phyloP scores from a whole-genome alignment of 2,113 vertebrate genomes.

The Clarias batrachus region DNA sequence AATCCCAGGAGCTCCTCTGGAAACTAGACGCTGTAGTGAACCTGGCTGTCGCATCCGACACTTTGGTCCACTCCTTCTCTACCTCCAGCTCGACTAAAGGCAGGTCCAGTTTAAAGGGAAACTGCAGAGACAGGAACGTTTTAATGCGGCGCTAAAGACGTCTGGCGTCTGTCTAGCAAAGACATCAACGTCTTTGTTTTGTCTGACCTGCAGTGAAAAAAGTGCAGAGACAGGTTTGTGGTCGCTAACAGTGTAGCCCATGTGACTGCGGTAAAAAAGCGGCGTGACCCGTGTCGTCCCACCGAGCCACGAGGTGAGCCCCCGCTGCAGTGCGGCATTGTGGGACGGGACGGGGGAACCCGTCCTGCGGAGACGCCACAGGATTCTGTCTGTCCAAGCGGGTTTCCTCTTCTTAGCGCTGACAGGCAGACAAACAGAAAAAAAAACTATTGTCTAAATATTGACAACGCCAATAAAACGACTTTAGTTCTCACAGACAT shows the following conservation, averaged over 20 bases:
- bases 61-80: slow-evolving; percentile 85
- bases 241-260: slow-evolving; percentile 91
- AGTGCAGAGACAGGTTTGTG: slow-evolving; percentile 93
- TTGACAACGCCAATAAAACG: background rate
- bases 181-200: background rate
- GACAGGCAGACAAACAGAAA: background rate
- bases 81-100: slow-evolving; percentile 84
- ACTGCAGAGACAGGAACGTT: slow-evolving; percentile 69
- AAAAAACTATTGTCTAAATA: background rate
- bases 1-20: slow-evolving; percentile 95
- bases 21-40: slow-evolving; percentile 80
- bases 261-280: slow-evolving; percentile 88
- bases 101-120: slow-evolving; percentile 81
- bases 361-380: slow-evolving; percentile 89
- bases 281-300: slow-evolving; percentile 81
- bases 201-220: slow-evolving; percentile 86
- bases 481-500: background rate
- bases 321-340: slow-evolving; percentile 74
- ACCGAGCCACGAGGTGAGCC: slow-evolving; percentile 69
- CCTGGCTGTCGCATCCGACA: slow-evolving; percentile 82
- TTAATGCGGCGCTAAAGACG: background rate
- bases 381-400: slow-evolving; percentile 95
- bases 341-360: slow-evolving; percentile 71
- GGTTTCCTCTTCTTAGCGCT: slow-evolving; percentile 96
- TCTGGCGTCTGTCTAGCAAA: background rate